phyloP scores from a whole-genome alignment of 2,113 vertebrate genomes.

The Pseudonaja textilis region DNA sequence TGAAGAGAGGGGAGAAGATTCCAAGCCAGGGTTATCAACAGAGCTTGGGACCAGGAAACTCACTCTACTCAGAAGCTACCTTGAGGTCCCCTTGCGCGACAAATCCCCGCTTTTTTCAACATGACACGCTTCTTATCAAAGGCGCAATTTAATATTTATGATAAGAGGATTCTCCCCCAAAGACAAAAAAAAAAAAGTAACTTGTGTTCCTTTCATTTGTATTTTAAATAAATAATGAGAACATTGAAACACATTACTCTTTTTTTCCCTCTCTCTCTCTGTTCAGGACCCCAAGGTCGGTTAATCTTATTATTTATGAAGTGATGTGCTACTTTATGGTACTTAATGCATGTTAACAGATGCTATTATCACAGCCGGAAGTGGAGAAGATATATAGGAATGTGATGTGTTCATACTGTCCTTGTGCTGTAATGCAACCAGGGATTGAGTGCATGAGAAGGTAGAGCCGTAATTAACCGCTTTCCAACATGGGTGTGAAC shows the following conservation, averaged over 20 bases:
- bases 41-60: conserved; percentile 50
- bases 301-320: conserved; percentile 99
- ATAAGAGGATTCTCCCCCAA: conserved; percentile 78
- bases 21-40: conserved; percentile 46
- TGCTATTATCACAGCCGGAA: conserved; percentile 97
- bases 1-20: conserved; percentile 46
- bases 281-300: conserved; percentile 89
- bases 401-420: conserved; percentile 87
- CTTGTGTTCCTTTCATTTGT: conserved; percentile 95
- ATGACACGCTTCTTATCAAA: conserved; percentile 67
- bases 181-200: conserved; percentile 67
- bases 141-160: conserved; percentile 84
- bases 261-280: conserved; percentile 76
- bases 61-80: conserved; percentile 55
- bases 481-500: conserved; percentile 85
- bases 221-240: conserved; percentile 99
- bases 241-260: conserved; percentile 97
- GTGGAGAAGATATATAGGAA: conserved; percentile 96
- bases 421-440: conserved; percentile 82
- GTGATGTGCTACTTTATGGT: conserved; percentile 99
- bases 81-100: conserved; percentile 51
- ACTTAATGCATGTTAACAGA: conserved; percentile 99
- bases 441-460: conserved; percentile 81
- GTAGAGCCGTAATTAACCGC: conserved; percentile 87
- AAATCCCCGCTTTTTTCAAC: conserved; percentile 61